Conservation (phyloP, 2,113 vertebrate genomes). For the Jacana jacana region DNA sequence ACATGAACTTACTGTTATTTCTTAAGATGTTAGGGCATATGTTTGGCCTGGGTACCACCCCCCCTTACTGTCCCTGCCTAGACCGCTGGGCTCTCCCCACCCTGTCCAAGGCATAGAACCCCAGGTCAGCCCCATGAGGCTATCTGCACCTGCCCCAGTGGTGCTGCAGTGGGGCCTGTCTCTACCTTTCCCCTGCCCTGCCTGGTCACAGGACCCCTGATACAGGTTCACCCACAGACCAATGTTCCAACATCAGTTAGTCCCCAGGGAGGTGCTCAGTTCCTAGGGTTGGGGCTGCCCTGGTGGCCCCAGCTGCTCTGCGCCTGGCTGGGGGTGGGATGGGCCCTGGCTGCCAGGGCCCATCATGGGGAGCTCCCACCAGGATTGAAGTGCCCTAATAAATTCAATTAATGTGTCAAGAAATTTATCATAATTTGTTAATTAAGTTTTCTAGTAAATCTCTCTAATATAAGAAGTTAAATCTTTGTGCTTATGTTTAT, state of each 20-base stretch:
- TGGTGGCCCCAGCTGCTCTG: rapidly evolving
- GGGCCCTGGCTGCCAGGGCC: background rate
- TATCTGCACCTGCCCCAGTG: background rate
- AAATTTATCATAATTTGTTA: background rate
- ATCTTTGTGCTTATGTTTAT: background rate
- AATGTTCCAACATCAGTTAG: too few species aligned
- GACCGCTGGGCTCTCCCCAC: rapidly evolving
- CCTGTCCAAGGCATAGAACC: too few species aligned
- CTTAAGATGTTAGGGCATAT: background rate
- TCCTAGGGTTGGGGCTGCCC: background rate
- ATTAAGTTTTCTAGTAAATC: background rate
- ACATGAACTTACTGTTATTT: background rate
- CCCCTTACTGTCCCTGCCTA: background rate
- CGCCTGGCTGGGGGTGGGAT: background rate
- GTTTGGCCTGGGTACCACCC: background rate
- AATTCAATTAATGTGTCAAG: background rate
- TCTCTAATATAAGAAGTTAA: background rate
- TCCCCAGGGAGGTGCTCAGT: background rate
- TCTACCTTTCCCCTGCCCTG: background rate
- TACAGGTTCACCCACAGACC: rapidly evolving
- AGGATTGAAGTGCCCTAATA: background rate
- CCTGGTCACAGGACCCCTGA: rapidly evolving
- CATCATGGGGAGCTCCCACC: rapidly evolving
- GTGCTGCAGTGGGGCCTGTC: rapidly evolving
- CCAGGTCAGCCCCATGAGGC: rapidly evolving